phyloP scores from a whole-genome alignment of 30 jellyfish, hydroid and myxozoan genomes.

The Turritopsis rubra region DNA sequence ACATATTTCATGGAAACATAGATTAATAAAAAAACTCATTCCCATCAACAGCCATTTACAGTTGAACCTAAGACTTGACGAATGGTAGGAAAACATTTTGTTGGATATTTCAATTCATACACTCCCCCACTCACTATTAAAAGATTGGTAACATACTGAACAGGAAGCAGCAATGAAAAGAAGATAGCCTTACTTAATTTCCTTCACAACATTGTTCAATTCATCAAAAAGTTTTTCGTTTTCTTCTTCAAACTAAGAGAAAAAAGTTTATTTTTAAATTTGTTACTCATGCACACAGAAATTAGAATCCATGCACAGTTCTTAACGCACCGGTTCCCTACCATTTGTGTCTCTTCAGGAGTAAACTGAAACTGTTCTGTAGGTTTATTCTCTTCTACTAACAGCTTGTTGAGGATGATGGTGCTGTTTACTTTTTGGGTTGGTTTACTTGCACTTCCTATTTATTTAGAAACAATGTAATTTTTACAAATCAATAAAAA shows the following conservation, averaged over 20 bases:
- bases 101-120: too few species aligned
- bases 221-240: conserved; percentile 62
- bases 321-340: conserved; percentile 14
- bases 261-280: too few species aligned
- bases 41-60: too few species aligned
- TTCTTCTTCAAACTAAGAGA: conserved; percentile 77
- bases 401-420: neutral
- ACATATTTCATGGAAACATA: too few species aligned
- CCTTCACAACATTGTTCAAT: conserved; percentile 70
- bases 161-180: neutral
- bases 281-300: too few species aligned
- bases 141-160: neutral
- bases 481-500: neutral
- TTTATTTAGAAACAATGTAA: neutral
- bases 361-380: conserved; percentile 28
- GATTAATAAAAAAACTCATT: too few species aligned
- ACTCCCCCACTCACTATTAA: too few species aligned
- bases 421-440: neutral
- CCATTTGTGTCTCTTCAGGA: conserved; percentile 75
- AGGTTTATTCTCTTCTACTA: conserved; percentile 16
- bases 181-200: conserved; percentile 53
- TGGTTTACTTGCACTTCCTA: neutral
- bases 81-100: too few species aligned
- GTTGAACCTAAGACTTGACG: too few species aligned
- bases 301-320: neutral